Evolutionary conservation across 2,888 invertebrate genomes (phyloP), one percentile per base, ranked within the genome.

Genomic region (Cremastinae sp.): DNA sequence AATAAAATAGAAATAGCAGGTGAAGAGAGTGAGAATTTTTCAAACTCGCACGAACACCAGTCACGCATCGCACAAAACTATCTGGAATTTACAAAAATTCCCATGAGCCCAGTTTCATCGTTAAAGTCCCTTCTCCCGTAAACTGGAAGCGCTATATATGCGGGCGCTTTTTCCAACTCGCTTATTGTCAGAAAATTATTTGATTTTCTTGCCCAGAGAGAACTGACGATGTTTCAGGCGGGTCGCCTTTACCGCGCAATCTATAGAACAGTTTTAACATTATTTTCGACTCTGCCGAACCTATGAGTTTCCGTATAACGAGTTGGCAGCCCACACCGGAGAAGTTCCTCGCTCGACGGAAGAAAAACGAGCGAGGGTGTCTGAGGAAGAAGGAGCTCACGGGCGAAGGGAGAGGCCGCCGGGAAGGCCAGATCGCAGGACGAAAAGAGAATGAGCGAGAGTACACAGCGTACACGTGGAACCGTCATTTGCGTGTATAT

Each of bases 251-350:
- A n/a, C n/a, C 35, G 49, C 35, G 51, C 62, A 47, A 66, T 43
- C 66, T 56, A 28, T 28, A 47, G 65, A 59, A 53, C 56, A 61
- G 72, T 69, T 68, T 59, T 62, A 76, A 74, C 74, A 79, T 77
- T 77, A 79, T 79, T 77, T 77, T 77, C 74, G 75, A 77, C 62
- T 72, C 72, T 70, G 77, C 72, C 77, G 77, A 75, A 72, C 73
- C 72, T 68, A 66, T 58, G 72, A 77, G 71, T 77, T 77, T 74
- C 70, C 75, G 74, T 77, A 73, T 70, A 79, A 79, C 75, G 77
- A 79, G 72, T 79, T 79, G 77, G 79, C 77, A 79, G 64, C 65
- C 74, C 62, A 58, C 68, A 66, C 74, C 77, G 72, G 72, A 35
- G 61, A 79, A 79, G 72, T 79, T 73, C 72, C 65, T 73, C 72